phyloP scores from a whole-genome alignment of 1,140 invertebrate species.

The Drosophila seguyi region DNA sequence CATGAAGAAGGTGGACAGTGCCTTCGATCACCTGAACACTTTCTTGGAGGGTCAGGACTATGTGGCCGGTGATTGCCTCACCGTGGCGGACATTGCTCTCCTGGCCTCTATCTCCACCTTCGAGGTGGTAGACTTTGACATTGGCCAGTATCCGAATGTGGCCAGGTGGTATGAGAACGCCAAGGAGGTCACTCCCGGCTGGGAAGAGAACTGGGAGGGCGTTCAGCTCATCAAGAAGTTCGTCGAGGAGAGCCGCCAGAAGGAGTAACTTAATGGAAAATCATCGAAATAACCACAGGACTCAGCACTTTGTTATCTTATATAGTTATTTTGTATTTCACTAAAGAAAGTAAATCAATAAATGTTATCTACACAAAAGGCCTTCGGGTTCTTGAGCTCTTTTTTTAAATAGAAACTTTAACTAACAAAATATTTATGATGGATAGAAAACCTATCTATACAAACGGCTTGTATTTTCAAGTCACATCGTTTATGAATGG shows the following conservation, averaged over 20 bases:
- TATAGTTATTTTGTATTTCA: background rate
- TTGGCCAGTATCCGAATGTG: slow-evolving; percentile 89
- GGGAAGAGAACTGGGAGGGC: slow-evolving; percentile 66
- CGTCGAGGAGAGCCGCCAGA: slow-evolving; percentile 22
- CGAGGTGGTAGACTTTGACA: slow-evolving; percentile 88
- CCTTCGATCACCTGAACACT: slow-evolving; percentile 88
- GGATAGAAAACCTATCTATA: background rate
- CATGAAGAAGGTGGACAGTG: slow-evolving; percentile 87
- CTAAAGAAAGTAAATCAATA: background rate
- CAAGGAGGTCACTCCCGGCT: slow-evolving; percentile 88
- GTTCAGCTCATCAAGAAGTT: slow-evolving; percentile 48
- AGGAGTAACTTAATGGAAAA: background rate
- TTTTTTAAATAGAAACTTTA: background rate
- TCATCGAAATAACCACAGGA: background rate
- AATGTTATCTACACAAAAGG: background rate
- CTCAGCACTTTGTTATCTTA: slow-evolving; percentile 7
- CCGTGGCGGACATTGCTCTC: slow-evolving; percentile 90
- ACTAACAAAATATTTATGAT: background rate
- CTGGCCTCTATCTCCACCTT: slow-evolving; percentile 88
- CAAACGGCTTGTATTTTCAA: background rate
- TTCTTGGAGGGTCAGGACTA: slow-evolving; percentile 89
- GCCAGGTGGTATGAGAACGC: slow-evolving; percentile 89
- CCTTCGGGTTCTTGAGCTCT: background rate
- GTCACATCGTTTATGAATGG: background rate
- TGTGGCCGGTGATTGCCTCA: slow-evolving; percentile 89